Conservation (phyloP, 2,113 vertebrate genomes). For the Xiphophorus couchianus region DNA sequence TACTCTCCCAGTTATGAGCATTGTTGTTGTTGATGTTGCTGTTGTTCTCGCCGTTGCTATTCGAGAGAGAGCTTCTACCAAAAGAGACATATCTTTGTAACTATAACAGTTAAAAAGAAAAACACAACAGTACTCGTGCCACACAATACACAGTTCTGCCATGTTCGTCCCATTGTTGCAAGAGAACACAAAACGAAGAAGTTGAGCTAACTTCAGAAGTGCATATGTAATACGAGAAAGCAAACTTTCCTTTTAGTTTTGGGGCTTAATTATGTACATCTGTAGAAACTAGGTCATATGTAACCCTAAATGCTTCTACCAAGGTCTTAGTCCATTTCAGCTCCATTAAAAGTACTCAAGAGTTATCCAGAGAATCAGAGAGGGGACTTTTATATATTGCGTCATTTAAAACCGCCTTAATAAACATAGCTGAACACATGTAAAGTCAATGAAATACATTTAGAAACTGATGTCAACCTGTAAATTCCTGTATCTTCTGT, state of each 20-base stretch:
- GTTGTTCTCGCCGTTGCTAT: constrained; percentile 73
- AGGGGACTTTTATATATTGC: constrained; percentile 62
- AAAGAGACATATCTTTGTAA: constrained; percentile 74
- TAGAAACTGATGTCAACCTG: constrained; percentile 74
- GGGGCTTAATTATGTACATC: constrained; percentile 71
- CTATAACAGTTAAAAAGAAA: constrained; percentile 43
- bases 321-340: constrained; percentile 40
- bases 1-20: constrained; percentile 69
- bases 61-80: constrained; percentile 81
- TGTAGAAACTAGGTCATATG: constrained; percentile 63
- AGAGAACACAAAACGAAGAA: constrained; percentile 71
- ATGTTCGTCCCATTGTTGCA: constrained; percentile 59
- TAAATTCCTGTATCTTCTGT: constrained; percentile 57
- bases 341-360: constrained; percentile 39
- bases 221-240: constrained; percentile 59
- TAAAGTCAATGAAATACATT: constrained; percentile 64
- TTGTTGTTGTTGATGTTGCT: constrained; percentile 74
- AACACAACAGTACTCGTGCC: constrained; percentile 51
- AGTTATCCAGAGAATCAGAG: constrained; percentile 50
- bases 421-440: constrained; percentile 71
- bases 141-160: constrained; percentile 63
- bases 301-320: constrained; percentile 72
- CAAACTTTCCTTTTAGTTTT: constrained; percentile 68
- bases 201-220: constrained; percentile 76
- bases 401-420: constrained; percentile 77